A percentile compares a stretch with the other conserved stretches of the same genome.
These are phyloP conservation scores for Physeter macrocephalus DNA, from an alignment of 2,113 vertebrate genomes.

Conservation along the genomic window DNA sequence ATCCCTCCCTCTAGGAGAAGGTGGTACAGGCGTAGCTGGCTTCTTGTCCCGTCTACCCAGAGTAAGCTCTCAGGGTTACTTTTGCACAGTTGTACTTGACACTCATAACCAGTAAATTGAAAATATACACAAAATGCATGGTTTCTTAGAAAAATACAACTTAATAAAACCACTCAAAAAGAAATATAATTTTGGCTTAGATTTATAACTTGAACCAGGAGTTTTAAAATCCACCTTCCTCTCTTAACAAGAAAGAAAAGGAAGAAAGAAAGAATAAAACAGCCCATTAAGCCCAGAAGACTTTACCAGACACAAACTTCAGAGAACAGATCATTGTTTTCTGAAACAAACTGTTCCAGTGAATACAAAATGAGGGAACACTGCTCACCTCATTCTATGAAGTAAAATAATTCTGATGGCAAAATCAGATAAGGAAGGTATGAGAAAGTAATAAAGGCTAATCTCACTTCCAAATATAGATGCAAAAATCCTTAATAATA, in stretches of 20 bases:
- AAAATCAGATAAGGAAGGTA: conserved; percentile 27
- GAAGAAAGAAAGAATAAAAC: neutral
- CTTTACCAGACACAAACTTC: conserved; percentile 2
- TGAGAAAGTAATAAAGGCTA: neutral
- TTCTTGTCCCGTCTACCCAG: neutral
- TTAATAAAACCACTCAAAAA: neutral
- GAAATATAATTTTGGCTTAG: neutral
- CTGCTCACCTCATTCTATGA: neutral
- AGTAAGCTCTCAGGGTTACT: neutral
- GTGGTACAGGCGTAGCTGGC: too few relatives aligned
- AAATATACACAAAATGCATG: neutral
- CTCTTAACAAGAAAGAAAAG: neutral
- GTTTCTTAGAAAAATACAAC: neutral
- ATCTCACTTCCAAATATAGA: conserved; percentile 19
- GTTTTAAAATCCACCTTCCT: neutral
- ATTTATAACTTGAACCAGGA: neutral
- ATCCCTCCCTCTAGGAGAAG: neutral
- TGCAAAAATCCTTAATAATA: conserved; percentile 8
- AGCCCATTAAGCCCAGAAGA: neutral
- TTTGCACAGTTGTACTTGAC: neutral
- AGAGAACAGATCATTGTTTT: neutral
- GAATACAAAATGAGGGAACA: conserved; percentile 7
- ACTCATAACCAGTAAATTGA: neutral
- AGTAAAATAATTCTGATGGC: neutral
- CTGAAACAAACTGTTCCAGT: conserved; percentile 14